These are phyloP conservation scores for Entomyzon cyanotis DNA, from an alignment of 2,113 vertebrate species.

Conservation along the genomic window DNA sequence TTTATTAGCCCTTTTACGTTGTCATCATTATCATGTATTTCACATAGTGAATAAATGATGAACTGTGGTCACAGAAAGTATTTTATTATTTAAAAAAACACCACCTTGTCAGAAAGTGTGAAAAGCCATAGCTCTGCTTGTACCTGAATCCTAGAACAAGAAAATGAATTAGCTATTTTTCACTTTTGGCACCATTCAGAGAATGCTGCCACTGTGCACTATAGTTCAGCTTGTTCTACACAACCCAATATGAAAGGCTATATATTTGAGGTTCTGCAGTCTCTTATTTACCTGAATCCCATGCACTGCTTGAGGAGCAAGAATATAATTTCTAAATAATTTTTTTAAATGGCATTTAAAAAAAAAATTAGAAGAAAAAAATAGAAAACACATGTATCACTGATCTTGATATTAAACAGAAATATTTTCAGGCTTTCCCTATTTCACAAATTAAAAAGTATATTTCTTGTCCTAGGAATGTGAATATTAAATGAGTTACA, in stretches of 20 bases:
- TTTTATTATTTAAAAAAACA: not conserved
- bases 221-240: not conserved
- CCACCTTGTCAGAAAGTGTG: not conserved
- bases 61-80: not conserved
- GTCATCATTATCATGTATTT: not conserved
- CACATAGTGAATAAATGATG: not conserved
- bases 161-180: not conserved
- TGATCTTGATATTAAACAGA: not conserved
- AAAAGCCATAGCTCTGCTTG: not conserved
- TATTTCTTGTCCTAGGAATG: not conserved
- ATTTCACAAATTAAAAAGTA: not conserved
- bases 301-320: not conserved
- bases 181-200: not conserved
- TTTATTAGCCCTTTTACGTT: constrained; percentile 18
- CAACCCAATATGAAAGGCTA: not conserved
- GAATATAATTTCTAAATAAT: not conserved
- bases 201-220: not conserved
- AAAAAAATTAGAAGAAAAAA: not conserved
- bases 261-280: not conserved
- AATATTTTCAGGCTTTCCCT: not conserved
- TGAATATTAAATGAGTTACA: not conserved
- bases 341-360: accelerated
- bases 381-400: not conserved
- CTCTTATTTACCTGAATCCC: not conserved
- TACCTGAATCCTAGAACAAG: not conserved